phyloP scores from a whole-genome alignment of 2,888 invertebrate species.

The Sinotaia quadrata region DNA sequence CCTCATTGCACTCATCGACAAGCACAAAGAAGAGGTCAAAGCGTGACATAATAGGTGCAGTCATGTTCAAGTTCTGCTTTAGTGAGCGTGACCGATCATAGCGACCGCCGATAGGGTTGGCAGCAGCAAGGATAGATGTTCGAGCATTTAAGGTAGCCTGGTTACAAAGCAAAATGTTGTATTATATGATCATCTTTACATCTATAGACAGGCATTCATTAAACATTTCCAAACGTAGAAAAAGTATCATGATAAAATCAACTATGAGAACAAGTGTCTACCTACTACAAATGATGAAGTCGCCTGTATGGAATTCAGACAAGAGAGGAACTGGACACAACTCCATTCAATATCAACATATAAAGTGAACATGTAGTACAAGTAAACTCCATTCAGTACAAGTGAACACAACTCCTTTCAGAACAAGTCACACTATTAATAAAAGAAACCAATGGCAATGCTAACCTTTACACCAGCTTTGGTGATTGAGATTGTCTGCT shows the following conservation, averaged over 20 bases:
- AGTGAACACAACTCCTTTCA: too few species aligned
- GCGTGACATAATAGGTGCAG: constrained; percentile 98
- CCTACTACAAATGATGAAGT: too few species aligned
- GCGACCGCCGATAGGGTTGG: constrained; percentile 97
- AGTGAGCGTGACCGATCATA: constrained; percentile 95
- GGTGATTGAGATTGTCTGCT: constrained; percentile 98
- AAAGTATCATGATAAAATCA: neutral
- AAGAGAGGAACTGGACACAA: too few species aligned
- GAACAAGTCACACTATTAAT: neutral
- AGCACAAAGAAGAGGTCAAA: constrained; percentile 99
- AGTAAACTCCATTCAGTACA: too few species aligned
- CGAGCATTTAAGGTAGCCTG: constrained; percentile 96
- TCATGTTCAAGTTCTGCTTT: constrained; percentile 92
- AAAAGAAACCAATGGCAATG: neutral
- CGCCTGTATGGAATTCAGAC: too few species aligned
- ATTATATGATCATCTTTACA: neutral
- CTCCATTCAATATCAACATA: too few species aligned
- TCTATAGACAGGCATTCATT: neutral
- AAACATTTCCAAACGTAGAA: neutral
- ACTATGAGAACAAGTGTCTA: too few species aligned
- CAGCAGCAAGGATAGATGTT: constrained; percentile 97
- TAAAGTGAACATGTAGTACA: too few species aligned
- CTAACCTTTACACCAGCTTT: constrained; percentile 80
- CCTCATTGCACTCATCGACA: constrained; percentile 95
- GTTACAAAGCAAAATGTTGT: constrained; percentile 1